Evolutionary conservation across 2,113 vertebrate genomes (phyloP), one percentile per base, ranked within the genome.

Genomic region (Brachypteracias leptosomus): DNA sequence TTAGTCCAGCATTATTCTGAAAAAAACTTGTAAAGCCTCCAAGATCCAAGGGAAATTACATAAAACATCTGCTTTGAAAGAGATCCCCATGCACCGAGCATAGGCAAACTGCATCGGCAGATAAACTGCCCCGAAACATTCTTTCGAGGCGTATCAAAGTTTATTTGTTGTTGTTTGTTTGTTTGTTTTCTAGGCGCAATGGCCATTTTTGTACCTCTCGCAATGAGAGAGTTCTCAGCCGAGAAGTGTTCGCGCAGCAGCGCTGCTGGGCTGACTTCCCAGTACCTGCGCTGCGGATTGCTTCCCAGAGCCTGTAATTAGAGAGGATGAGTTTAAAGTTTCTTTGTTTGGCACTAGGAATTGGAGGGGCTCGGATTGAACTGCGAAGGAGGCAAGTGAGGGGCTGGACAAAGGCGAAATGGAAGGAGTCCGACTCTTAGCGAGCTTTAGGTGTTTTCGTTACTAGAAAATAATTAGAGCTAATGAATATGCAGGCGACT

Each of bases 401-500:
- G 91, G 95, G 90, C 86, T 94, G 96, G 97, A 98, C 97, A 98
- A 98, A 98, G 97, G 94, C 91, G 77, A 98, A 97, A 97, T 95
- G 85, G 95, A 98, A 97, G 90, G 95, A 97, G 95, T 97, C 95
- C 96, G 98, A 98, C 95, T 98, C 96, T 97, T 89, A 95, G 96
- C 51, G 65, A 91, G 83, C 97, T 97, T 98, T 98, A 97, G 95
- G 97, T 97, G 97, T 98, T 98, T 98, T 98, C 97, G 96, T 98
- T 98, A 97, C 97, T 96, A 95, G 95, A 97, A 98, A 98, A 98
- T 98, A 98, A 98, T 98, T 98, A 97, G 88, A 97, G 86, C 96
- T 98, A 97, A 98, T 98, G 96, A 98, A 98, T 98, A 98, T 98
- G 96, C 97, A 98, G 95, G 59, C 91, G 17, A 83, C 78, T 25